A percentile compares a stretch with the other conserved stretches of the same genome.
Conservation (phyloP, 2,113 vertebrate genomes). For the Ptilonorhynchus violaceus region DNA sequence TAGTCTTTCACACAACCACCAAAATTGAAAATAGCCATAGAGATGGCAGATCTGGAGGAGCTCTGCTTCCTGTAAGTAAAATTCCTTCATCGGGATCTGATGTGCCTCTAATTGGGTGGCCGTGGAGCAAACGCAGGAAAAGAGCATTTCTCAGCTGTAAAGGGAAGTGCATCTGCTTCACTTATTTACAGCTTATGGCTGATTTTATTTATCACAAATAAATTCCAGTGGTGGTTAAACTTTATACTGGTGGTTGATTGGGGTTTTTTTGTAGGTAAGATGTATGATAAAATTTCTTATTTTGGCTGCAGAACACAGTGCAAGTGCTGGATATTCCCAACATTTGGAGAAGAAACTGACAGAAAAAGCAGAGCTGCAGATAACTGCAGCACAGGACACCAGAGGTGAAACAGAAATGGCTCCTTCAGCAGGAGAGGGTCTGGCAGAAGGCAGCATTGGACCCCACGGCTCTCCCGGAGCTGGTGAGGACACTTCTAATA, state of each 20-base stretch:
- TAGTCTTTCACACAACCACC: background rate
- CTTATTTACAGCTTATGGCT: background rate
- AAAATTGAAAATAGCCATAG: background rate
- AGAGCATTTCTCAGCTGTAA: background rate
- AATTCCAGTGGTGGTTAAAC: background rate
- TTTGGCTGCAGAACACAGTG: background rate
- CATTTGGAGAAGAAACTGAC: background rate
- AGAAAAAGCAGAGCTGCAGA: background rate
- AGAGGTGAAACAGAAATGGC: background rate
- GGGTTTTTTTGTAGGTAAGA: background rate
- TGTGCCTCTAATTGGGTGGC: background rate
- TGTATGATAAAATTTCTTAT: background rate
- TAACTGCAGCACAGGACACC: background rate
- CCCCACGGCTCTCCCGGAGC: rapidly evolving
- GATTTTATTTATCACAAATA: background rate
- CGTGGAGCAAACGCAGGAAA: background rate
- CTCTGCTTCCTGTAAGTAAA: background rate
- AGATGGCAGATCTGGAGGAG: background rate
- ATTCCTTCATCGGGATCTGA: background rate
- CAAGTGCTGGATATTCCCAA: background rate
- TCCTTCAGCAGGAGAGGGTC: background rate
- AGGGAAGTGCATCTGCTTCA: background rate
- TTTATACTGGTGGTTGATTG: background rate
- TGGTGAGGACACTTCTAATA: background rate
- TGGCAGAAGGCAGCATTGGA: background rate